Percentiles rank a stretch among this genome's conserved stretches.
Conservation (phyloP, 2,888 invertebrate species). For the Cephus sareptanus region DNA sequence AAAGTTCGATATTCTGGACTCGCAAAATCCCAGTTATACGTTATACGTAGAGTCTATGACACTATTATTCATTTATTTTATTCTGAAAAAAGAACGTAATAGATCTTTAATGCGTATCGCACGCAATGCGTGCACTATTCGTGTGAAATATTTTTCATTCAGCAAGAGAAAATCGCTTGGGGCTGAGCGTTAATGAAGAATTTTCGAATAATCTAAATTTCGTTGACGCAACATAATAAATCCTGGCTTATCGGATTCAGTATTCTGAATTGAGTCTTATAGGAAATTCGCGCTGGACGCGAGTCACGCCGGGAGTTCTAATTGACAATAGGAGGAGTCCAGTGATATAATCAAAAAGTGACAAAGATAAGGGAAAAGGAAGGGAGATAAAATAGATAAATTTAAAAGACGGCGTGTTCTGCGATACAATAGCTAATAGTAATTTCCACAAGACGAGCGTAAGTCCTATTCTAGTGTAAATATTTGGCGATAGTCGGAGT, state of each 20-base stretch:
- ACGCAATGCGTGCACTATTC: neutral
- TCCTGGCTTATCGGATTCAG: neutral
- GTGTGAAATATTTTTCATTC: neutral
- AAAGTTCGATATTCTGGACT: neutral
- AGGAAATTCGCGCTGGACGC: slow-evolving; percentile 45
- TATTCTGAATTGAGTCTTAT: neutral
- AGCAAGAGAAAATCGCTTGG: neutral
- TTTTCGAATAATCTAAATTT: neutral
- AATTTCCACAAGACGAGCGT: neutral
- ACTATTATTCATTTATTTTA: neutral
- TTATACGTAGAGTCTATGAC: neutral
- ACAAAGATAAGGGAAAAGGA: neutral
- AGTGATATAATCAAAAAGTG: neutral
- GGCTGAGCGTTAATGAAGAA: neutral
- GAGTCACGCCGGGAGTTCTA: slow-evolving; percentile 13
- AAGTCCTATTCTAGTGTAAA: neutral
- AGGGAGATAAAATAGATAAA: neutral
- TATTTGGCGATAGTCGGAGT: neutral
- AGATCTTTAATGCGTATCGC: neutral
- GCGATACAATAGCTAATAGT: slow-evolving; percentile 2
- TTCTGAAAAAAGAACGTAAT: neutral
- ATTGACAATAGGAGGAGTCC: slow-evolving; percentile 2
- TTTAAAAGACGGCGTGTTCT: neutral
- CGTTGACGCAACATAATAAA: neutral
- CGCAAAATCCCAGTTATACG: neutral